Evolutionary conservation across 2,797 vertebrate genomes (phyloP), one percentile per base, ranked within the genome.

Genomic region (Cirrhinus molitorella): DNA sequence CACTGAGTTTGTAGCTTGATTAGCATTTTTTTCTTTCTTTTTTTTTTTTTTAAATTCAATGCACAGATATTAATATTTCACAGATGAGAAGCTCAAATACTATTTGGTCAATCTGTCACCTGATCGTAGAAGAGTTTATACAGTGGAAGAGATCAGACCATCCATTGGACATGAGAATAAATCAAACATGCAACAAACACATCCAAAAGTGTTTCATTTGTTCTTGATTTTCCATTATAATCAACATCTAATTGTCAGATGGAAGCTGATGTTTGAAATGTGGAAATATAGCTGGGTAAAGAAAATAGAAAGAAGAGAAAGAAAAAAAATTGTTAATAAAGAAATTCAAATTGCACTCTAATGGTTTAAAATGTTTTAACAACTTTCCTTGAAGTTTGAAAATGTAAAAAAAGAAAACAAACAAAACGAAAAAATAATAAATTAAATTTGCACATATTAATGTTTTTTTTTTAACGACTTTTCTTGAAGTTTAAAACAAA

Each of bases 1-100:
- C 84, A 80, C 84, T 84, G 79, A 75, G 87, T 85, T 84, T 85
- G 63, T 86, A 77, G 81, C 37, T 80, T 87, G 71, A 82, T 81
- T 66, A 85, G 78, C 51, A 11, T 79, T 70, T 55, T 67, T 19
- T 84, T 83, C 83, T 85, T 83, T 77, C 68, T 81, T 77, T 72
- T 75, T n/a, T n/a, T n/a, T n/a, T n/a, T n/a, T n/a, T n/a, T n/a
- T n/a, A n/a, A n/a, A 65, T 80, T 85, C 59, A 83, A 85, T n/a
- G 85, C 88, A 89, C 87, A 89, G 87, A 87, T 87, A 89, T 85
- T 88, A 83, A 89, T 89, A 90, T 90, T 90, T 87, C 88, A 89
- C 89, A 88, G 86, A 88, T 84, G 73, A 88, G 85, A 89, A 87
- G 85, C 80, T 82, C 79, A 77, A 80, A 88, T 75, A 88, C 79